Percentiles rank a stretch among this genome's conserved stretches.
phyloP scores from a whole-genome alignment of 1,140 invertebrate genomes.

The Heliconius congener region DNA sequence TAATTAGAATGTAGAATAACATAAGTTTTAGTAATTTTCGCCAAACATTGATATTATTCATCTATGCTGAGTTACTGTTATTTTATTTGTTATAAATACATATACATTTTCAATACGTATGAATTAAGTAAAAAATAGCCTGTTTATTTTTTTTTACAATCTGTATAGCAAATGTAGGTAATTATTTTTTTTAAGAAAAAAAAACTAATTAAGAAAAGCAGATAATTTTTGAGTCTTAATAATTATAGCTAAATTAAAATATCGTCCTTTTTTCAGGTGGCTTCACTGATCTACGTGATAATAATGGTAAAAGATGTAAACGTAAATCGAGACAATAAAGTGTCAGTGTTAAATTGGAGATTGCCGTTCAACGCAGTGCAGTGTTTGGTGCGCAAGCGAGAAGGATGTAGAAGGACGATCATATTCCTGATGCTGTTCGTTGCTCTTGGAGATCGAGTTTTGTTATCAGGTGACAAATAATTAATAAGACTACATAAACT shows the following conservation, averaged over 20 bases:
- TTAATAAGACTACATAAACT: too few relatives aligned
- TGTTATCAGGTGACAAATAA: conserved; percentile 59
- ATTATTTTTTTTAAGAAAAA: too few relatives aligned
- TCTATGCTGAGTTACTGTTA: too few relatives aligned
- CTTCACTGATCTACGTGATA: conserved; percentile 67
- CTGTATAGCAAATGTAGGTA: too few relatives aligned
- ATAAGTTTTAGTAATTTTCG: neutral
- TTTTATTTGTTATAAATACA: too few relatives aligned
- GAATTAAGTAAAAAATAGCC: too few relatives aligned
- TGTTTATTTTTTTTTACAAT: too few relatives aligned
- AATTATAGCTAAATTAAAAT: too few relatives aligned
- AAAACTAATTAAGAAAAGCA: too few relatives aligned
- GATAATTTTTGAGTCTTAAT: too few relatives aligned
- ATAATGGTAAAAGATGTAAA: conserved; percentile 64
- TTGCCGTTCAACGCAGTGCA: conserved; percentile 68
- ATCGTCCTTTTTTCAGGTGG: conserved; percentile 51
- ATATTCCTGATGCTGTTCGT: conserved; percentile 73
- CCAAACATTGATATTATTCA: neutral
- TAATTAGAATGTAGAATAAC: too few relatives aligned
- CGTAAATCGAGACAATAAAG: conserved; percentile 65
- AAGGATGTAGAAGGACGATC: conserved; percentile 63
- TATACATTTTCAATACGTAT: too few relatives aligned
- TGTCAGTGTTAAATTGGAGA: conserved; percentile 65
- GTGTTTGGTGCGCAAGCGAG: conserved; percentile 64
- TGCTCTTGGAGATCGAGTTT: conserved; percentile 65